These are phyloP conservation scores for Malurus cyaneus DNA, from an alignment of 2,113 vertebrate genomes.

Conservation along the genomic window DNA sequence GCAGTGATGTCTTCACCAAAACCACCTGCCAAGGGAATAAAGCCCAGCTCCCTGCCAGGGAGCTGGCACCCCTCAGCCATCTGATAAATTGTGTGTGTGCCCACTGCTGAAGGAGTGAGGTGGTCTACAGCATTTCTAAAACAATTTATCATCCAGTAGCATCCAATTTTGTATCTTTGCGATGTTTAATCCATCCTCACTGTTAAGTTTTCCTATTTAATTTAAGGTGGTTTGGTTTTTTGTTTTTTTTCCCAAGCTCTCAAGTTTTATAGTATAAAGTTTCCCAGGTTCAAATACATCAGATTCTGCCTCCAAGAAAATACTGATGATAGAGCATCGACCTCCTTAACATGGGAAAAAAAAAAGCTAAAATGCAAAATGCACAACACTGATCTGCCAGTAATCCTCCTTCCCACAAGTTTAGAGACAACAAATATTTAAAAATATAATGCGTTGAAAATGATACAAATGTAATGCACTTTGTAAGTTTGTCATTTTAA, in stretches of 20 bases:
- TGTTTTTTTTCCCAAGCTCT: background rate
- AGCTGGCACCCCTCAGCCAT: background rate
- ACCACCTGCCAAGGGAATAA: background rate
- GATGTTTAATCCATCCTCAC: background rate
- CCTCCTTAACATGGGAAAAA: background rate
- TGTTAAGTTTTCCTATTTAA: background rate
- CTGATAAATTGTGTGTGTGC: rapidly evolving
- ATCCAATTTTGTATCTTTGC: background rate
- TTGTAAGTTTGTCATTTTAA: conserved; percentile 15
- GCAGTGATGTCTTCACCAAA: background rate
- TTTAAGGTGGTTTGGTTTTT: background rate
- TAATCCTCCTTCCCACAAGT: background rate
- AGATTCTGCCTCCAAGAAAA: background rate
- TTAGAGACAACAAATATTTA: background rate
- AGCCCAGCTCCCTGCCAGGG: background rate
- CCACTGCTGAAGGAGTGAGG: rapidly evolving
- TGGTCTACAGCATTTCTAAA: background rate
- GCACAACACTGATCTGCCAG: background rate
- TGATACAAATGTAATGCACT: background rate
- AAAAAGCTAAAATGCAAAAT: background rate
- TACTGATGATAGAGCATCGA: rapidly evolving
- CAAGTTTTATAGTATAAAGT: background rate
- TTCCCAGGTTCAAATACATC: background rate
- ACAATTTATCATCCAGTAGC: background rate
- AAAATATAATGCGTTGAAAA: background rate